Evolutionary conservation across 2,888 invertebrate species (phyloP).

Genomic region (Erpobdella octoculata): DNA sequence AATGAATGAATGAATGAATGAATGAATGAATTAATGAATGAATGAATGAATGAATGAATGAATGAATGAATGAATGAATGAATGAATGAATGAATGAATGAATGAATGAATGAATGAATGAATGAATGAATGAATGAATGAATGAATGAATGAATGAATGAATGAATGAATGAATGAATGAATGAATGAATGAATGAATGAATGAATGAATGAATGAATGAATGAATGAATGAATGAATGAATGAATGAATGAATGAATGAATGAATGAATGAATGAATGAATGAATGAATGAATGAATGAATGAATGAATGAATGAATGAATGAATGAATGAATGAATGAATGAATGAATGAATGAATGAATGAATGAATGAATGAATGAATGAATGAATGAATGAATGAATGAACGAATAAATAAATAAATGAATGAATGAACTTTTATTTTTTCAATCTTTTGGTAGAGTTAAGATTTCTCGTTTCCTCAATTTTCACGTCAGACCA

Average conservation of each 20-base stretch:
- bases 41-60: not conserved
- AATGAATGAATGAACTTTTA: too few relatives aligned
- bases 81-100: constrained; percentile 1
- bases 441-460: too few relatives aligned
- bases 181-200: constrained; percentile 10
- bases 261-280: constrained; percentile 23
- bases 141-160: constrained; percentile 1
- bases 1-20: too few relatives aligned
- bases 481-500: too few relatives aligned
- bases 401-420: too few relatives aligned
- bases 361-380: constrained; percentile 21
- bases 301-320: constrained; percentile 9
- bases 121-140: constrained; percentile 1
- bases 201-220: constrained; percentile 8
- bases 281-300: constrained; percentile 19
- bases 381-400: constrained; percentile 15
- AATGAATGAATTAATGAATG: not conserved
- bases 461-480: too few relatives aligned
- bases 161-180: constrained; percentile 1
- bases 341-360: constrained; percentile 21
- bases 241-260: constrained; percentile 21
- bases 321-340: constrained; percentile 9
- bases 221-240: not conserved
- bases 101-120: constrained; percentile 1
- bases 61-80: constrained; percentile 1